Evolutionary conservation across 2,888 invertebrate genomes (phyloP), one percentile per base, ranked within the genome.

Genomic region (Orthonychiurus folsomi): DNA sequence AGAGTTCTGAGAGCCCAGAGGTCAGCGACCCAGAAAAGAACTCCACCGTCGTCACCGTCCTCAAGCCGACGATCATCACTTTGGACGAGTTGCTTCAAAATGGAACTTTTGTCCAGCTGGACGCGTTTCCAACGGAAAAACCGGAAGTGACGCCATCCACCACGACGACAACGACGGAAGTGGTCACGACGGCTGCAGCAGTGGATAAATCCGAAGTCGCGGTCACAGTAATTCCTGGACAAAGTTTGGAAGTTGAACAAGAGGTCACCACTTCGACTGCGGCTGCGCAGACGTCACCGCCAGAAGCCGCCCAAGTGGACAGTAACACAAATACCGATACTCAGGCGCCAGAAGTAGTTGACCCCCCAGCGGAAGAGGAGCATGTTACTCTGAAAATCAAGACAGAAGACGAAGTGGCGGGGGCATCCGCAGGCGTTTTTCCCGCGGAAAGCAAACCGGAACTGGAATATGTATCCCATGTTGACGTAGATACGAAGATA

Each of bases 231-330:
- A n/a, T n/a, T n/a, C n/a, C n/a, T n/a, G n/a, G n/a, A n/a, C 15
- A 5, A 37, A 37, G 37, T n/a, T 9, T n/a, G 5, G n/a, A n/a
- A 28, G 24, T 18, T 50, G 47, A 25, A 28, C 1, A 28, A 60
- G 62, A 60, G 64, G 73, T 47, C 24, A 61, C 65, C 1, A 67
- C 66, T 28, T 60, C 67, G 5, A 63, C 63, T 1, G 63, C 65
- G 25, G 65, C 66, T 24, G 69, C 67, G 20, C 64, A 66, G 47
- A 61, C 62, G 23, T 50, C 59, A 3, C 25, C 61, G n/a, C n/a
- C 62, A 18, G 28, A 48, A 37, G 56, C 63, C 2, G 47, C 25
- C 1, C 18, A 56, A 25, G 61, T 66, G 62, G 25, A 57, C 27
- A 47, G 24, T n/a, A 62, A 60, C 56, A 64, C 64, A 12, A 28